Percentiles rank a stretch among this genome's conserved stretches.
phyloP scores from a whole-genome alignment of 2,888 invertebrate genomes.

The Mesoligia furuncula region DNA sequence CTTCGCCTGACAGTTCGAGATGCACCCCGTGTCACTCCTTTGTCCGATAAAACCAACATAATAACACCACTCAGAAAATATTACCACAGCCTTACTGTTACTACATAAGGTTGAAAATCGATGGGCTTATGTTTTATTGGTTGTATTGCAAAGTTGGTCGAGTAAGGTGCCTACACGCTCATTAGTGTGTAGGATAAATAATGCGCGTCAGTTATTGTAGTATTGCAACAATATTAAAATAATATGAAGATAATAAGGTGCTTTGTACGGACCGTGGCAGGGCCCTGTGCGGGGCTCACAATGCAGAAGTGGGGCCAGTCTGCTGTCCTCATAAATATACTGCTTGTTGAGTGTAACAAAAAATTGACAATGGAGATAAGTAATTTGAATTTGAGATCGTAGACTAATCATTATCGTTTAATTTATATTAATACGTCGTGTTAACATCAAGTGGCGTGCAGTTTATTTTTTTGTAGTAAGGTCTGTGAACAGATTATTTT shows the following conservation, averaged over 20 bases:
- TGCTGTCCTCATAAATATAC: conserved; percentile 19
- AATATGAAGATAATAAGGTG: conserved; percentile 86
- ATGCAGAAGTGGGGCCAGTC: conserved; percentile 39
- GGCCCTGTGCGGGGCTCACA: conserved; percentile 43
- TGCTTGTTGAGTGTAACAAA: conserved; percentile 28
- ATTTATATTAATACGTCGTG: conserved; percentile 4
- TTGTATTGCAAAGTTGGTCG: conserved; percentile 67
- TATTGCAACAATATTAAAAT: conserved; percentile 89
- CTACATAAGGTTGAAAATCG: conserved; percentile 68
- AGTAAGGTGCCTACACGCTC: conserved; percentile 86
- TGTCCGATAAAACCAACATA: conserved; percentile 73
- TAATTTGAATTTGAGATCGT: conserved; percentile 37
- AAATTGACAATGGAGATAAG: conserved; percentile 39
- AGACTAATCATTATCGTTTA: conserved; percentile 26
- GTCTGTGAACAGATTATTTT: not conserved
- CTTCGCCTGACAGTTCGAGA: conserved; percentile 83
- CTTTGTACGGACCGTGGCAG: conserved; percentile 74
- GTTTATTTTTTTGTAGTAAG: not conserved
- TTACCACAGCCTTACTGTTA: conserved; percentile 32
- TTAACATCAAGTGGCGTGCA: not conserved
- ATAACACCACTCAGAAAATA: conserved; percentile 31
- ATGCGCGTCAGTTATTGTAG: conserved; percentile 80
- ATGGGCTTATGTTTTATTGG: conserved; percentile 32
- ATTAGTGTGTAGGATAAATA: conserved; percentile 87
- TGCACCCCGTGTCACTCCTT: conserved; percentile 86